phyloP scores from a whole-genome alignment of 2,888 invertebrate species.

The Conomelus anceps region DNA sequence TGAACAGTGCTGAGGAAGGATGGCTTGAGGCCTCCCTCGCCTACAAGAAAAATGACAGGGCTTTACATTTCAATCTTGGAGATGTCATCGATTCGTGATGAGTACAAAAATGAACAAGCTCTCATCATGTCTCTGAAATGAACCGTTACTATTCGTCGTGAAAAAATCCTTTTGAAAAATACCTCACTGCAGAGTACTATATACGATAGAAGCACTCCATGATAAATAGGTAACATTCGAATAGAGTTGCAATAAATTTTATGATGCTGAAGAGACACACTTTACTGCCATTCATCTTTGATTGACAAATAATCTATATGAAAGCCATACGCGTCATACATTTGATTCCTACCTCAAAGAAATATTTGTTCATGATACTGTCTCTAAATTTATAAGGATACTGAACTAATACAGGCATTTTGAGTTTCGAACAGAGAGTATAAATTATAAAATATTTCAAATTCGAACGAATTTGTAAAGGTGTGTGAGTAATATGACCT shows the following conservation, averaged over 20 bases:
- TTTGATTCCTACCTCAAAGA: neutral
- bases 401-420: too few relatives aligned
- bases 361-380: neutral
- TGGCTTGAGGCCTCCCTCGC: neutral
- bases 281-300: neutral
- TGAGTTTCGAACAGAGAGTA: too few relatives aligned
- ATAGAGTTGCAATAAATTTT: neutral
- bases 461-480: too few relatives aligned
- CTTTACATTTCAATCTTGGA: neutral
- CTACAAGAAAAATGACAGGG: neutral
- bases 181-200: neutral
- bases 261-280: neutral
- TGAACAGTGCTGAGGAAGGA: neutral
- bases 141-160: neutral
- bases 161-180: neutral
- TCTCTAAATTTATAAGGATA: neutral
- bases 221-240: neutral
- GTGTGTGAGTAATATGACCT: too few relatives aligned
- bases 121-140: neutral
- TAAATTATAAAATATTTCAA: too few relatives aligned
- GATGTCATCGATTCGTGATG: neutral
- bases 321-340: neutral
- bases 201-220: neutral
- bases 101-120: neutral
- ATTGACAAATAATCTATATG: neutral